A percentile compares a stretch with the other conserved stretches of the same genome.
Conservation (phyloP, 2,888 invertebrate genomes). For the Anagyrus pseudococci region DNA sequence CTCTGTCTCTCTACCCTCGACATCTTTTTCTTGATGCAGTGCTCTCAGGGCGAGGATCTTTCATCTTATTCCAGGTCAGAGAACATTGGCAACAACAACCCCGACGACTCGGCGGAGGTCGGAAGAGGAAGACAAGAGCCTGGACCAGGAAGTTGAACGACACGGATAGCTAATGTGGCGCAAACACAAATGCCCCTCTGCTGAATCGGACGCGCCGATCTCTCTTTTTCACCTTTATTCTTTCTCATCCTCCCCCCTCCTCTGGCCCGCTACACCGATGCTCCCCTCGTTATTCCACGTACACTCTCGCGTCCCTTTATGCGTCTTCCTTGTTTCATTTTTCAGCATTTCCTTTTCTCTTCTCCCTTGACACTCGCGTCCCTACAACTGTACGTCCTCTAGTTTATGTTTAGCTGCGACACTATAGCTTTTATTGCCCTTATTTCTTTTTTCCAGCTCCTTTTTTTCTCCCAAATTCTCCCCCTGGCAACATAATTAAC, state of each 20-base stretch:
- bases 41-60: conserved; percentile 40
- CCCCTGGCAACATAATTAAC: too few species aligned
- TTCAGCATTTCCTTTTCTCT: not conserved
- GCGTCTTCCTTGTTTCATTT: not conserved
- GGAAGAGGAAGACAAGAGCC: not conserved
- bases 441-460: too few species aligned
- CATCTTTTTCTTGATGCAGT: conserved; percentile 1
- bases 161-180: conserved; percentile 48
- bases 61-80: conserved; percentile 50
- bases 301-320: not conserved
- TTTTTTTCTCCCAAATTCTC: too few species aligned
- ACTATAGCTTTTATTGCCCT: too few species aligned
- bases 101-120: not conserved
- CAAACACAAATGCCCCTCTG: conserved; percentile 46
- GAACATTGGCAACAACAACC: conserved; percentile 32
- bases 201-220: conserved; percentile 48
- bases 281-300: not conserved
- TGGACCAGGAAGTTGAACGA: conserved; percentile 43
- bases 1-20: not conserved
- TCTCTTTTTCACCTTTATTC: conserved; percentile 10
- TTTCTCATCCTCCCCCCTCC: conserved; percentile 8
- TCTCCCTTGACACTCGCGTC: too few species aligned
- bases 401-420: too few species aligned
- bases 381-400: too few species aligned
- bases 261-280: not conserved